Base-by-base conservation (phyloP, 35 echinoderm and acorn worm species). In the Apostichopus japonicus region DNA sequence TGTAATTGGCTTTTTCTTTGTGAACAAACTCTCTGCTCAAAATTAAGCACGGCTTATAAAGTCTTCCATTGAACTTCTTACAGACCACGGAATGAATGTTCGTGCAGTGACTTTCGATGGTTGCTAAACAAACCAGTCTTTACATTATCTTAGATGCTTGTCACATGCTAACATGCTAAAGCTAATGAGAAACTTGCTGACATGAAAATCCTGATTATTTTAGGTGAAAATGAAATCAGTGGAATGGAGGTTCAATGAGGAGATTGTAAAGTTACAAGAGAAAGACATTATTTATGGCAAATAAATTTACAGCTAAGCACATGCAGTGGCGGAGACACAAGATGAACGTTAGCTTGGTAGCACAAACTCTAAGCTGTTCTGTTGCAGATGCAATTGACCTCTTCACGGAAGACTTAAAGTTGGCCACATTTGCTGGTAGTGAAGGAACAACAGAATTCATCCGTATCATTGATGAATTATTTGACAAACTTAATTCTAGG, bases 161-260 rank as follows among this genome's bases (percentile, higher is more conserved):
- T 19, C 79, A 92, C 91, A 92, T 84, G 91, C 25, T 92, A 55
- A 92, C 91, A 92, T 84, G 91, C 25, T 92, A 55, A 83, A 92
- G 21, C 19, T 84, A 6, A 73, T 82, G 33, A 15, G 78, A 55
- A 92, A 92, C 56, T 92, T 5, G 56, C 71, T 8, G 65, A 23
- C 33, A 33, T 84, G 21, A 92, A 75, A 63, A 67, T 67, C 11
- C 63, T 67, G 16, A 65, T 6, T n/a, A 82, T 19, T 44, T 10
- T 55, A 19, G 24, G 19, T 86, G 83, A 86, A 5, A 13, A 6
- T 22, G 1, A 86, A 59, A 17, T 54, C 83, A 86, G 83, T 24
- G 53, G 52, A 86, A 25, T 57, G 53, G 83, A 86, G 17, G 17
- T 86, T n/a, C 54, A 86, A 62, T 13, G 51, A 15, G 17, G 53